Evolutionary conservation across 2,113 vertebrate species (phyloP).

Genomic region (Scytalopus superciliaris): DNA sequence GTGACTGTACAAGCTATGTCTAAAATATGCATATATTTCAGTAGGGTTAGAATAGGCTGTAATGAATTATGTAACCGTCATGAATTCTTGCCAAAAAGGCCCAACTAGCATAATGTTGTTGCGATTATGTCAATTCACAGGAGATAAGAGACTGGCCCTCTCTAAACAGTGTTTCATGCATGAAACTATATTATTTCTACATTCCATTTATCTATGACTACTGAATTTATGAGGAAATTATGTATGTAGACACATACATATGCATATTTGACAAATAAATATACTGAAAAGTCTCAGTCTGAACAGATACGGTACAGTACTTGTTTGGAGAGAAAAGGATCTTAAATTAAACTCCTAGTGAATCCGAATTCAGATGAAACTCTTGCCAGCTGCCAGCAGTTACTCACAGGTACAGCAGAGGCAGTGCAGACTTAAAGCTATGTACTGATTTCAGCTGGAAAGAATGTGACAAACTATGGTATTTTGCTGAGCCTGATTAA

Average conservation of each 20-base stretch:
- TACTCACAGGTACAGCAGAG: conserved; percentile 59
- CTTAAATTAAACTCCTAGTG: conserved; percentile 25
- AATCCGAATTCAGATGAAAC: conserved; percentile 27
- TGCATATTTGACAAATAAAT: conserved; percentile 48
- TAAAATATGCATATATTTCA: conserved; percentile 41
- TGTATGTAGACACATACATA: conserved; percentile 44
- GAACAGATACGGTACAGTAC: conserved; percentile 2
- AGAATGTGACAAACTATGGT: conserved; percentile 34
- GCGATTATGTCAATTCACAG: conserved; percentile 49
- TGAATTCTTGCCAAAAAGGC: conserved; percentile 49
- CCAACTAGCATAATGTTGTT: conserved; percentile 35
- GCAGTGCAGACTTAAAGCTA: conserved; percentile 51
- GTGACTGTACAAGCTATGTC: neutral
- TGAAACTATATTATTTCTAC: conserved; percentile 27
- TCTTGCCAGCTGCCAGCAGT: conserved; percentile 53
- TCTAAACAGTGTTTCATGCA: neutral
- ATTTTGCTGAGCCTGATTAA: conserved; percentile 52
- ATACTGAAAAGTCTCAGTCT: neutral
- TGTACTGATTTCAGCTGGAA: conserved; percentile 46
- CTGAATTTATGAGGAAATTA: conserved; percentile 43
- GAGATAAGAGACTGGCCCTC: conserved; percentile 35
- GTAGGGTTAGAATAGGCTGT: conserved; percentile 42
- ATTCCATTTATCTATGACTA: conserved; percentile 8
- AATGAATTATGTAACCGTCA: conserved; percentile 52
- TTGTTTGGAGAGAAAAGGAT: conserved; percentile 29